phyloP scores from a whole-genome alignment of 2,888 invertebrate species.

The Griposia aprilina region DNA sequence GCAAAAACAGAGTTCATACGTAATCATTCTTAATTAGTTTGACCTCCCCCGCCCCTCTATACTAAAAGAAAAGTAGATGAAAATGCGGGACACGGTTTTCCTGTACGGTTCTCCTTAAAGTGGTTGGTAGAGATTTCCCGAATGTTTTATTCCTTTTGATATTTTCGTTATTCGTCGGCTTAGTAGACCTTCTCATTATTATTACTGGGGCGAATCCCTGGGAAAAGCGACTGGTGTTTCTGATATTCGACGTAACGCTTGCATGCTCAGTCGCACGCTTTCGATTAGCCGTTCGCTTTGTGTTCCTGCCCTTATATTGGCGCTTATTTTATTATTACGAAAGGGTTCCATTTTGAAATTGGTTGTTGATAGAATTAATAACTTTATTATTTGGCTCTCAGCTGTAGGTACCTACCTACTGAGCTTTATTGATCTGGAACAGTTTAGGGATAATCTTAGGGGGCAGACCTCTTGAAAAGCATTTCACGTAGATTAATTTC shows the following conservation, averaged over 20 bases:
- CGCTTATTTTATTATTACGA: constrained; percentile 40
- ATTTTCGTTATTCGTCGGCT: constrained; percentile 74
- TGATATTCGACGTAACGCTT: constrained; percentile 57
- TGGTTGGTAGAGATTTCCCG: constrained; percentile 75
- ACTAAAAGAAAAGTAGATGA: constrained; percentile 26
- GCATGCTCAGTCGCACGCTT: constrained; percentile 51
- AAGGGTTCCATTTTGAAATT: constrained; percentile 45
- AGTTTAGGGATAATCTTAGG: too few relatives aligned
- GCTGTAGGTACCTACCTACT: background rate
- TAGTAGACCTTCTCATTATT: constrained; percentile 71
- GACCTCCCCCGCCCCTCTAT: constrained; percentile 62
- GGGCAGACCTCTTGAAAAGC: background rate
- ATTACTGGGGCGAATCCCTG: constrained; percentile 73
- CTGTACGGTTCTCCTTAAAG: constrained; percentile 61
- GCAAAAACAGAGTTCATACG: constrained; percentile 73
- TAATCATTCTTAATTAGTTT: constrained; percentile 56
- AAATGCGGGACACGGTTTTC: constrained; percentile 29
- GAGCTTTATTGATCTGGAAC: background rate
- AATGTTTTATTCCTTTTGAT: constrained; percentile 78
- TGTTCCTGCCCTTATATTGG: constrained; percentile 33
- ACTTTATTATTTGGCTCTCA: constrained; percentile 10
- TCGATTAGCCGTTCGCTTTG: constrained; percentile 54
- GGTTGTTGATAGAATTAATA: constrained; percentile 31
- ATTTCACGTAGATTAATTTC: background rate
- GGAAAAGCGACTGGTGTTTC: constrained; percentile 72